Conservation (phyloP, 2,888 invertebrate genomes). For the Tachina fera region DNA sequence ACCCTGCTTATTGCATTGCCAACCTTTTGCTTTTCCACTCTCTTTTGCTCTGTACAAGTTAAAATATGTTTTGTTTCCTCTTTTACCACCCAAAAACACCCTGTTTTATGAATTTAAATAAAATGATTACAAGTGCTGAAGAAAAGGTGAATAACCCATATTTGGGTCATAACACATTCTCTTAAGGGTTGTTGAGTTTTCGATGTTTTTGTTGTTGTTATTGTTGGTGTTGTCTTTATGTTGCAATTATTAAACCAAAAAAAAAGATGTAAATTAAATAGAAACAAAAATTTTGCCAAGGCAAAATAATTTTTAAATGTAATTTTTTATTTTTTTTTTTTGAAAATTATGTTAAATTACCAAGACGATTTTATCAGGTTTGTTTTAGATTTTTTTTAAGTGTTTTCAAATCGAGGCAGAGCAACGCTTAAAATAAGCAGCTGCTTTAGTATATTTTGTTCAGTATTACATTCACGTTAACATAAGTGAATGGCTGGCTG, state of each 20-base stretch:
- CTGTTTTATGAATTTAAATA: neutral
- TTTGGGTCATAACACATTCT: conserved; percentile 64
- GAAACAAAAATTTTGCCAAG: conserved; percentile 55
- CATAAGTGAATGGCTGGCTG: conserved; percentile 67
- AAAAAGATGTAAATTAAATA: conserved; percentile 13
- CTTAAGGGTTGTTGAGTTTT: conserved; percentile 54
- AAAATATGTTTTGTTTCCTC: neutral
- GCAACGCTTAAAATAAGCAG: conserved; percentile 60
- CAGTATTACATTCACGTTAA: conserved; percentile 36
- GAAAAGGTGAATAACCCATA: conserved; percentile 59
- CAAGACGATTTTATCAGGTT: conserved; percentile 58
- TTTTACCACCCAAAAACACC: conserved; percentile 3
- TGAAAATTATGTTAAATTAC: conserved; percentile 68
- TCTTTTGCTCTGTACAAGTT: neutral
- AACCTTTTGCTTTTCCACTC: neutral
- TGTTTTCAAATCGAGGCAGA: conserved; percentile 60
- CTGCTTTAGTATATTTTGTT: conserved; percentile 50
- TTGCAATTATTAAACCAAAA: conserved; percentile 52
- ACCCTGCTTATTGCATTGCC: neutral
- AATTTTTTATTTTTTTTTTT: conserved; percentile 14
- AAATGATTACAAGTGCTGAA: conserved; percentile 19
- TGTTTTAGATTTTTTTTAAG: conserved; percentile 63
- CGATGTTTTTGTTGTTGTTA: conserved; percentile 36
- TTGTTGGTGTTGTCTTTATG: conserved; percentile 30
- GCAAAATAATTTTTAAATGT: conserved; percentile 50